Percentiles rank a stretch among this genome's conserved stretches.
These are phyloP conservation scores for Drosophila mayaguana DNA, from an alignment of 2,888 invertebrate genomes.

Conservation along the genomic window DNA sequence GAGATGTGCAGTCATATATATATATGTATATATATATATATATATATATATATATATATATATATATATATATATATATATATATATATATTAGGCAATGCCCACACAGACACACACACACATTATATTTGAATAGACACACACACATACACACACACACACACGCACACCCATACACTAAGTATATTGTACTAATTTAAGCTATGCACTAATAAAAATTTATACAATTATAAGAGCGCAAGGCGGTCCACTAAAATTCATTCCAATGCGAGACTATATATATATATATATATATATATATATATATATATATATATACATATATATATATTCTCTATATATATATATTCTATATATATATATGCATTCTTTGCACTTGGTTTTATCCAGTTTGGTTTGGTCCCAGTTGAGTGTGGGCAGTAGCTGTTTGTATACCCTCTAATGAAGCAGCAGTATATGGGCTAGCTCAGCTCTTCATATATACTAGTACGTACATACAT, in stretches of 20 bases:
- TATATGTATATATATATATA: background rate
- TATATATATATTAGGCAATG: too few species aligned
- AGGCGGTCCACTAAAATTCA: background rate
- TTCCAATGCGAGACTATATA: conserved; percentile 8
- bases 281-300: conserved; percentile 2
- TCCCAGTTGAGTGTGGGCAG: conserved; percentile 12
- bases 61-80: background rate
- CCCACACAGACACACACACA: conserved; percentile 7
- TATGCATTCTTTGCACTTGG: conserved; percentile 42
- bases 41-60: background rate
- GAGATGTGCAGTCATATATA: background rate
- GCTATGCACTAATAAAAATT: conserved; percentile 70
- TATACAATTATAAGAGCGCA: conserved; percentile 59
- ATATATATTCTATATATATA: conserved; percentile 15
- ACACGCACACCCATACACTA: conserved; percentile 33
- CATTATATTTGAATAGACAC: conserved; percentile 6
- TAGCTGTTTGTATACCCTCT: background rate
- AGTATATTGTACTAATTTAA: conserved; percentile 70
- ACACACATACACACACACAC: conserved; percentile 1
- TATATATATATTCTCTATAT: conserved; percentile 29
- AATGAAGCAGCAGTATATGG: background rate
- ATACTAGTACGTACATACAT: background rate
- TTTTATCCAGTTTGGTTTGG: conserved; percentile 36
- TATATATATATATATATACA: background rate
- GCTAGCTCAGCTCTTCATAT: too few species aligned